Evolutionary conservation across 1,140 invertebrate species (phyloP).

Genomic region (Microvelia longipes): DNA sequence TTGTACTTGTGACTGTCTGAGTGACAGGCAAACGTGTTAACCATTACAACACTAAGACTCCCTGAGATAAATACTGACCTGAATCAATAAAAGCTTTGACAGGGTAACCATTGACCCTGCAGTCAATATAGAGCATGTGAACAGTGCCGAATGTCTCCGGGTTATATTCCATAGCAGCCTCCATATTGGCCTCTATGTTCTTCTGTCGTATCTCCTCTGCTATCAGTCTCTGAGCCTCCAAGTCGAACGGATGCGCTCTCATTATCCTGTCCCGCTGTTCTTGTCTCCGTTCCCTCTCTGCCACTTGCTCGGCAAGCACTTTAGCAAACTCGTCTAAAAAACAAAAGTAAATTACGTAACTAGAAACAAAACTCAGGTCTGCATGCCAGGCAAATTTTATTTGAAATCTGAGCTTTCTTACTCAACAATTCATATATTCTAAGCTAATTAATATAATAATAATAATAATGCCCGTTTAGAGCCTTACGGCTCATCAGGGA

Average conservation of each 20-base stretch:
- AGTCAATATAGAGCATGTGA: slow-evolving; percentile 93
- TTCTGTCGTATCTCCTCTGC: slow-evolving; percentile 89
- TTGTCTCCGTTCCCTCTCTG: slow-evolving; percentile 58
- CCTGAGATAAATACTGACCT: no score
- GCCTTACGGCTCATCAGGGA: no score
- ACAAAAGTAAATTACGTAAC: slow-evolving; percentile 7
- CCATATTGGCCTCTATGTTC: slow-evolving; percentile 97
- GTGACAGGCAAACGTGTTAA: no score
- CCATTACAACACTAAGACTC: no score
- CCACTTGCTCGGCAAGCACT: slow-evolving; percentile 66
- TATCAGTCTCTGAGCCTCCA: slow-evolving; percentile 83
- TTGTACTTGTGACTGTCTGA: no score
- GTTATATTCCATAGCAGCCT: slow-evolving; percentile 94
- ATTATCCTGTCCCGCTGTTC: slow-evolving; percentile 72
- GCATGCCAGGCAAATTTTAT: no score
- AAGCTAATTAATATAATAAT: no score
- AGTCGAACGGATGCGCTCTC: slow-evolving; percentile 86
- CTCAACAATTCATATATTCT: neutral
- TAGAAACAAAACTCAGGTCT: neutral
- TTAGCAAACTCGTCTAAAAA: slow-evolving; percentile 60
- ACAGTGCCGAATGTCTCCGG: slow-evolving; percentile 96
- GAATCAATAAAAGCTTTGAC: slow-evolving; percentile 98
- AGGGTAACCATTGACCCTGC: slow-evolving; percentile 84
- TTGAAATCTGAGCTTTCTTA: no score
- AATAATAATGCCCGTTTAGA: no score